These are phyloP conservation scores for Tachysurus vachellii DNA, from an alignment of 2,113 vertebrate genomes.

Conservation along the genomic window DNA sequence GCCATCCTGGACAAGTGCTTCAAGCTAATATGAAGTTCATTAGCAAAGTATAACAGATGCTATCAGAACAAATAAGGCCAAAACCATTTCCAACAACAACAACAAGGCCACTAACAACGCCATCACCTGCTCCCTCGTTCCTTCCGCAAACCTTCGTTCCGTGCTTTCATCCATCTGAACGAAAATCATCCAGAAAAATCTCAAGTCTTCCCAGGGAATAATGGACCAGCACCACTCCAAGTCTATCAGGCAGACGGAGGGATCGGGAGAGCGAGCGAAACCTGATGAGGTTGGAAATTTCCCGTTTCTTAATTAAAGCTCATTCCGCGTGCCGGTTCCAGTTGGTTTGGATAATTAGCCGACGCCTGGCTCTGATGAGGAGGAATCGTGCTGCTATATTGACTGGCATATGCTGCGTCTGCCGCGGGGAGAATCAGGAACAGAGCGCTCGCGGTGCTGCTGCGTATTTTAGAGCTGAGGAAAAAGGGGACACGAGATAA, in stretches of 20 bases:
- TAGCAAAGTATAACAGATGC: slow-evolving; percentile 19
- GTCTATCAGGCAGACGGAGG: slow-evolving; percentile 60
- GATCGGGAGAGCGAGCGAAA: slow-evolving; percentile 43
- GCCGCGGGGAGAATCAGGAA: slow-evolving; percentile 56
- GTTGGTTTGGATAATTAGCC: slow-evolving; percentile 56
- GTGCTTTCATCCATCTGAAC: slow-evolving; percentile 59
- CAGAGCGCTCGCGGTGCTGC: slow-evolving; percentile 42
- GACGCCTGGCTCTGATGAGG: slow-evolving; percentile 43
- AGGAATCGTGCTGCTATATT: slow-evolving; percentile 53
- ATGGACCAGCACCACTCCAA: slow-evolving; percentile 61
- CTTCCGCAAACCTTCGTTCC: slow-evolving; percentile 37
- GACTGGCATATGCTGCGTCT: slow-evolving; percentile 68
- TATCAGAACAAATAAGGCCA: slow-evolving; percentile 24
- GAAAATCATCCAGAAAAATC: slow-evolving; percentile 43
- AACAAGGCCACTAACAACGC: slow-evolving; percentile 33
- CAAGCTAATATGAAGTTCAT: slow-evolving; percentile 24
- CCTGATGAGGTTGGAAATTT: slow-evolving; percentile 60
- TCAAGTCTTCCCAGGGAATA: slow-evolving; percentile 57
- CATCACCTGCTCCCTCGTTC: slow-evolving; percentile 54
- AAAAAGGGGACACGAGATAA: slow-evolving; percentile 59
- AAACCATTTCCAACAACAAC: slow-evolving; percentile 11
- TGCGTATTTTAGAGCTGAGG: slow-evolving; percentile 15
- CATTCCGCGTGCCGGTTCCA: slow-evolving; percentile 47
- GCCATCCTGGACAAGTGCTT: slow-evolving; percentile 29
- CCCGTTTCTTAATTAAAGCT: slow-evolving; percentile 61